Evolutionary conservation across 1,140 invertebrate genomes (phyloP), one percentile per base, ranked within the genome.

Genomic region (Drosophila carrolli): DNA sequence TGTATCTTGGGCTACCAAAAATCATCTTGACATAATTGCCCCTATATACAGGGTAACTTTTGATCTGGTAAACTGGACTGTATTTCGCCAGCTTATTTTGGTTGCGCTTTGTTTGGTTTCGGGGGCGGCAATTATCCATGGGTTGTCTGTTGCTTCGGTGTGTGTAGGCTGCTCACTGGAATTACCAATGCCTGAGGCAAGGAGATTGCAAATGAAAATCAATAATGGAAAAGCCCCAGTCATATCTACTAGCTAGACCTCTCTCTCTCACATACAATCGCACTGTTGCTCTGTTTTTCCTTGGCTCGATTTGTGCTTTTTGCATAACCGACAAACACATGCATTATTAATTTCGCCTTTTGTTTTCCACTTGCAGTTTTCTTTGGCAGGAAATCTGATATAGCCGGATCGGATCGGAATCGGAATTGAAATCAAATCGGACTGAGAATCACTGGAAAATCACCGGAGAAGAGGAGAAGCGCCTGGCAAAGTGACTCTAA

Each of bases 171-270:
- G 60, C 60, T 32, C 29, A 44, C 48, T 73, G 78, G 59, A 62
- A 81, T 46, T 68, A 66, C 65, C 65, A 68, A 53, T 60, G 65
- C 51, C 51, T 19, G 40, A 32, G 60, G 65, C 37, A 71, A 47
- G 56, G 44, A 72, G 68, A 72, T 65, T 62, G 70, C 47, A 75
- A 83, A 83, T 83, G 80, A 61, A 83, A 83, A 83, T 83, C 81
- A 83, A 83, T 83, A 83, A 84, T 84, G 79, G 54, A 74, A 83
- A 63, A 59, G 46, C 73, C 66, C 46, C 43, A 41, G 16, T 32
- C 58, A 68, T 75, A 79, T 68, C 70, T 50, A 73, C 27, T 65
- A 50, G 59, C 37, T 23, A 40, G 8, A 14, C 27, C 41, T 57
- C 19, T 44, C 53, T n/a, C 10, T 19, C 44, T 35, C 16, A n/a